Evolutionary conservation across 2,113 vertebrate genomes (phyloP).

Genomic region (Dipodomys spectabilis): DNA sequence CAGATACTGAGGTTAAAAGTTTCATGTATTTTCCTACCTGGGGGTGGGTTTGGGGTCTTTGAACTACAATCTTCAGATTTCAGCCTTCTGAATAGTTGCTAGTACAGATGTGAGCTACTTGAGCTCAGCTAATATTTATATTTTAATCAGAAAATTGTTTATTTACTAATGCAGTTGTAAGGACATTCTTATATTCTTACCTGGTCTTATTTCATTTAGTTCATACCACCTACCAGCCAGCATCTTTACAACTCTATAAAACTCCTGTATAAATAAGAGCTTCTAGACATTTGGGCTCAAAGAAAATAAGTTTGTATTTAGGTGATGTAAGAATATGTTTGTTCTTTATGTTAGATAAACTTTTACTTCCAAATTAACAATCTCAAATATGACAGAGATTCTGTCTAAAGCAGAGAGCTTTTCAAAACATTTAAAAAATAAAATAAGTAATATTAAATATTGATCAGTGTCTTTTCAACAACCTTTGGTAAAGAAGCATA

Average conservation of each 20-base stretch:
- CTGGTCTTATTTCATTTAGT: constrained; percentile 11
- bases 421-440: background rate
- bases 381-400: background rate
- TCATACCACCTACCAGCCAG: background rate
- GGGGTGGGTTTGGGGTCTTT: no score
- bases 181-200: background rate
- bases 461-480: background rate
- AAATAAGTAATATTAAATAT: background rate
- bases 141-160: constrained; percentile 16
- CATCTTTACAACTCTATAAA: background rate
- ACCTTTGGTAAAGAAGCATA: background rate
- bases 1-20: no score
- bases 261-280: background rate
- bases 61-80: no score
- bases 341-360: background rate
- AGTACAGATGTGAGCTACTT: no score
- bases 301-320: background rate
- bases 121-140: background rate
- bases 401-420: background rate
- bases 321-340: background rate
- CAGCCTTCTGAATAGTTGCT: no score
- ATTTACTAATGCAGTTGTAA: background rate
- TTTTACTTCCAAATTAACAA: background rate
- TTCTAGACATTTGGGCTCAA: background rate
- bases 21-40: no score